Conservation (phyloP, 1,140 invertebrate genomes). For the Philotrypesis tridentata region DNA sequence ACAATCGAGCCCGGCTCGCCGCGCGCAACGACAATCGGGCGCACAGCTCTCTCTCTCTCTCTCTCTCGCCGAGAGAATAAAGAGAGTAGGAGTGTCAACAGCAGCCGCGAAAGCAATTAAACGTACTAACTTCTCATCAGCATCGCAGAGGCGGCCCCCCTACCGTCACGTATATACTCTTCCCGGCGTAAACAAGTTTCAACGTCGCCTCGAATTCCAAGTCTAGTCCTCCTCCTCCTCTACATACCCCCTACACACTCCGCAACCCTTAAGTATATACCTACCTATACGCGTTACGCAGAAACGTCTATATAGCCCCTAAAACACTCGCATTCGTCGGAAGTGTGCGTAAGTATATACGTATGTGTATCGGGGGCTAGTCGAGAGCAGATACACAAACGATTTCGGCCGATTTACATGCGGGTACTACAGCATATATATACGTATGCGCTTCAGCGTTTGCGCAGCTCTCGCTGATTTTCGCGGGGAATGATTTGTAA, state of each 20-base stretch:
- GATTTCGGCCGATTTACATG: not conserved
- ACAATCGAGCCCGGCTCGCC: not conserved
- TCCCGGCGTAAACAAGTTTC: conserved; percentile 41
- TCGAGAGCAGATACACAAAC: no score
- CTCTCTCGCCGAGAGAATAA: not conserved
- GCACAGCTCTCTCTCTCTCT: no score
- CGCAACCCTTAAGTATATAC: no score
- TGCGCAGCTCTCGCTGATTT: no score
- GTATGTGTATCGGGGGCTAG: not conserved
- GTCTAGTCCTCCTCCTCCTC: not conserved
- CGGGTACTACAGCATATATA: not conserved
- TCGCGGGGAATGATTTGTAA: not conserved
- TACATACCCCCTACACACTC: no score
- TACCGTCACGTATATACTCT: conserved; percentile 20
- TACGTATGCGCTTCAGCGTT: not conserved
- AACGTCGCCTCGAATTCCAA: conserved; percentile 6
- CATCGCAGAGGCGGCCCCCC: not conserved
- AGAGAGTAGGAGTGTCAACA: conserved; percentile 27
- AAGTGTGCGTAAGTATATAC: not conserved
- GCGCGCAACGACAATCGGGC: not conserved
- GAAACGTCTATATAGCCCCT: no score
- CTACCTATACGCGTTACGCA: no score
- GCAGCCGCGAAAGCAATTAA: conserved; percentile 43
- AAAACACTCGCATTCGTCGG: no score
- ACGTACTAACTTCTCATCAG: conserved; percentile 45